Base-by-base conservation (phyloP, 1,140 invertebrate species). In the Ostrea denselamellosa region DNA sequence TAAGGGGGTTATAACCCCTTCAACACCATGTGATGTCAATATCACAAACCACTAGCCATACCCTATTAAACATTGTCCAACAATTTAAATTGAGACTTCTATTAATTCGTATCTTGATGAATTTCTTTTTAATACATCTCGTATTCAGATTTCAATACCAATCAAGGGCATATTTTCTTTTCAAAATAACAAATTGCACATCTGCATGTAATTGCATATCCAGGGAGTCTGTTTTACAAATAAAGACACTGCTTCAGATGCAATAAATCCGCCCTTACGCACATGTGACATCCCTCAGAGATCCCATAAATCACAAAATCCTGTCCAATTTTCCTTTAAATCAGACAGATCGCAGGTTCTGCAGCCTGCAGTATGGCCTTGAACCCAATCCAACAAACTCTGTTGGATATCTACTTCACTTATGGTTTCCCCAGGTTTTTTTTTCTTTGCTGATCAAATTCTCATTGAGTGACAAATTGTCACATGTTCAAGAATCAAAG, bases 231-330 rank as follows among this genome's bases (percentile, higher is more conserved):
- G 68, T 34, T 77, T 77, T 28, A 77, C 68, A 28, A 77, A 77
- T 77, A 12, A 77, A 77, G 68, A 14, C 68, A 77, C 68, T 77
- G 10, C 68, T 77, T 77, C 14, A 77, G 68, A 77, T 77, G 68
- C 68, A 77, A 77, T 77, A 77, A 77, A 77, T 77, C 68, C 28
- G 25, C 68, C 68, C 68, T 77, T 77, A 77, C 12, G 68, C 68
- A 77, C 68, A 77, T 77, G 68, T 77, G 68, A 77, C 68, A 77
- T 77, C 68, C 68, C 68, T 77, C 68, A 77, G 14, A 77, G 68
- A 28, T 25, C 68, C 68, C 8, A 77, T 77, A 77, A 44, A 77
- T 77, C 68, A 77, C 68, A 9, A 25, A 77, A 34, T 28, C 25
- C 68, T 77, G 68, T 77, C 68, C 68, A 77, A 77, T 14, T 14